Conservation (phyloP, 64 coral and sea anemone species). For the Montipora efflorescens region DNA sequence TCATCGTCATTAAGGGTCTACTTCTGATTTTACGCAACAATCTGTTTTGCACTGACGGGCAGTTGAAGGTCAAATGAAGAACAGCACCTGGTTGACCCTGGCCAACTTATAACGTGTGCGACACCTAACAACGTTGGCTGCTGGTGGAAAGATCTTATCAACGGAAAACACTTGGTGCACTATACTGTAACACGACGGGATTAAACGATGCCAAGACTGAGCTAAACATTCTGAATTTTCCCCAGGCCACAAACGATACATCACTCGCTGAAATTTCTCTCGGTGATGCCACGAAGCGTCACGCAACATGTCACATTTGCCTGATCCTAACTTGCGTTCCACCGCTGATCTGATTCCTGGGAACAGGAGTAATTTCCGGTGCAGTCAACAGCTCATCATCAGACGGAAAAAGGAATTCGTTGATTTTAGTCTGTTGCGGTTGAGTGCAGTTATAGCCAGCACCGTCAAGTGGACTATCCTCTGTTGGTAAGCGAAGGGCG, state of each 20-base stretch:
- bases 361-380: constrained; percentile 65
- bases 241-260: background rate
- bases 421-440: background rate
- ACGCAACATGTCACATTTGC: constrained; percentile 39
- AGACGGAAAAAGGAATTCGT: constrained; percentile 64
- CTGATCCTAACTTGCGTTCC: constrained; percentile 85
- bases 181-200: too few relatives aligned
- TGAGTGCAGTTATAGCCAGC: background rate
- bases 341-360: constrained; percentile 48
- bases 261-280: background rate
- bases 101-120: too few relatives aligned
- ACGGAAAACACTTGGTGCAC: background rate
- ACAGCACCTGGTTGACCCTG: too few relatives aligned
- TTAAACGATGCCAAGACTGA: too few relatives aligned
- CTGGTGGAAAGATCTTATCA: background rate
- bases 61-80: too few relatives aligned
- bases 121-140: too few relatives aligned
- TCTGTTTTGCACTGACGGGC: too few relatives aligned
- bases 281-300: background rate
- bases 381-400: constrained; percentile 87
- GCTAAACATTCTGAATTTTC: background rate
- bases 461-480: constrained; percentile 31
- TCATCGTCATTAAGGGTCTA: too few relatives aligned
- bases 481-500: constrained; percentile 62
- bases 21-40: too few relatives aligned